These are phyloP conservation scores for Spodoptera picta DNA, from an alignment of 2,888 invertebrate genomes.

Conservation along the genomic window DNA sequence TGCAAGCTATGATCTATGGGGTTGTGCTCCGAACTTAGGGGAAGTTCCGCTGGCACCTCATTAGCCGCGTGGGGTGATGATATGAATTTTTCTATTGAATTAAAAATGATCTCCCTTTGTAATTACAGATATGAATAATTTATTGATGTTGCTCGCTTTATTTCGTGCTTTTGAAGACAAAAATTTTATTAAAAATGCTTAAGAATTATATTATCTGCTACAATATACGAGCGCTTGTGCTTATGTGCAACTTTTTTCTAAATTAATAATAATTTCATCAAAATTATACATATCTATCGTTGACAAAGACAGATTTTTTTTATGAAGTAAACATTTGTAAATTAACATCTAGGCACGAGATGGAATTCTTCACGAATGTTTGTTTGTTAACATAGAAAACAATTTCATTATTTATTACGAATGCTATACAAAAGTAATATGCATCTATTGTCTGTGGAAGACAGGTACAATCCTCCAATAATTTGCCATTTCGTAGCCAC, in stretches of 20 bases:
- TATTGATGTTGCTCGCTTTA: neutral
- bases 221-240: no score
- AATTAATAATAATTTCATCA: no score
- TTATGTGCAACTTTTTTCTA: no score
- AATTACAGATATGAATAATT: constrained; percentile 6
- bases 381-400: neutral
- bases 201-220: no score
- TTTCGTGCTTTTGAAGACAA: no score
- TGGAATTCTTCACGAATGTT: neutral
- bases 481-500: constrained; percentile 47
- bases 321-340: neutral
- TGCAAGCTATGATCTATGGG: constrained; percentile 60
- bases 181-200: no score
- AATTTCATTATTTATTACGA: constrained; percentile 11
- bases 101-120: constrained; percentile 29
- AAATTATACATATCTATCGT: no score
- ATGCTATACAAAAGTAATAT: constrained; percentile 41
- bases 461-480: constrained; percentile 51
- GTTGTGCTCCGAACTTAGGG: constrained; percentile 46
- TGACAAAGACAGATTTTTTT: no score
- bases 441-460: constrained; percentile 31
- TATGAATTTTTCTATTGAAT: constrained; percentile 55
- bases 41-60: constrained; percentile 50
- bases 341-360: neutral
- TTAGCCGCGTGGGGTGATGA: constrained; percentile 50